phyloP scores from a whole-genome alignment of 2,113 vertebrate genomes.

The Thunnus maccoyii region DNA sequence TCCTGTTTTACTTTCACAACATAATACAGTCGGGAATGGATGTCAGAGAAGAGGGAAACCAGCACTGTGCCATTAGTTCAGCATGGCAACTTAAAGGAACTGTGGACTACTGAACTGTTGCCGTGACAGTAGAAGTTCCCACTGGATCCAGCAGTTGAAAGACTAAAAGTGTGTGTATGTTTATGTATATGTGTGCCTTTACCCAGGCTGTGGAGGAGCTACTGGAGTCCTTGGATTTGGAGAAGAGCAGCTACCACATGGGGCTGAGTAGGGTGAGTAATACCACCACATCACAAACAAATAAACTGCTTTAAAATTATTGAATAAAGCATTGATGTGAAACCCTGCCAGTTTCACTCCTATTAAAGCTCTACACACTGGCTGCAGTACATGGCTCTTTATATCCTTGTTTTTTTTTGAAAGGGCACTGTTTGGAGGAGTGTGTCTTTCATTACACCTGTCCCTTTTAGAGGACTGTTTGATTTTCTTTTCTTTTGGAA shows the following conservation, averaged over 20 bases:
- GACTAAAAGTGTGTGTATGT: constrained; percentile 42
- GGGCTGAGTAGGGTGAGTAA: constrained; percentile 94
- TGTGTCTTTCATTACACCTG: constrained; percentile 69
- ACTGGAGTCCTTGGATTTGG: constrained; percentile 95
- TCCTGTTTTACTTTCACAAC: constrained; percentile 23
- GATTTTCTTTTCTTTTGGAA: constrained; percentile 47
- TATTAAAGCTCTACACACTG: constrained; percentile 29
- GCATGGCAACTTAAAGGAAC: constrained; percentile 32
- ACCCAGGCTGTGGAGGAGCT: constrained; percentile 95
- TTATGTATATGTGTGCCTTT: constrained; percentile 46
- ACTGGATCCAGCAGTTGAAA: constrained; percentile 54
- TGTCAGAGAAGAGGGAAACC: constrained; percentile 27
- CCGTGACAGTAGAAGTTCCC: constrained; percentile 50
- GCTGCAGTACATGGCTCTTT: constrained; percentile 17
- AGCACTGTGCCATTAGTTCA: constrained; percentile 49
- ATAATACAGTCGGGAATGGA: constrained; percentile 31
- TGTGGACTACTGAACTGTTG: constrained; percentile 50
- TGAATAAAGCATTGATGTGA: constrained; percentile 44
- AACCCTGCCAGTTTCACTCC: constrained; percentile 26
- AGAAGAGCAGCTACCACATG: constrained; percentile 97
- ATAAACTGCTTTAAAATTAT: constrained; percentile 42
- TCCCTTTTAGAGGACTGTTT: constrained; percentile 60
- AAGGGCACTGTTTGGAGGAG: constrained; percentile 59
- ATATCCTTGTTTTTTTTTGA: constrained; percentile 14
- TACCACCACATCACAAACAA: constrained; percentile 15